Conservation (phyloP, 2,113 vertebrate genomes). For the Pterocles burchelli region DNA sequence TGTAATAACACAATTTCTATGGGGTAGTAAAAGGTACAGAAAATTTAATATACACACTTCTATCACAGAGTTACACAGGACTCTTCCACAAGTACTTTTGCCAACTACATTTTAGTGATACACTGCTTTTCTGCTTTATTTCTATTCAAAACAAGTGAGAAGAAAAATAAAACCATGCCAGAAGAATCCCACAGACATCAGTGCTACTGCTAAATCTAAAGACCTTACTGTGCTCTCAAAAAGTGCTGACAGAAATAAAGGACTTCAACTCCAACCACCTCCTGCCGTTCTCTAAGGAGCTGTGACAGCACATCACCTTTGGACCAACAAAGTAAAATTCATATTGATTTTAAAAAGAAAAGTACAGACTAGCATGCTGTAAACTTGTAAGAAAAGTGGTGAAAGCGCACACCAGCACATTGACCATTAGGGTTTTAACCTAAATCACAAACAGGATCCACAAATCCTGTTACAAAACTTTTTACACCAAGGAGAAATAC, state of each 20-base stretch:
- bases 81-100: not conserved
- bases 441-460: not conserved
- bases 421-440: not conserved
- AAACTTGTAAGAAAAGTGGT: not conserved
- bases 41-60: not conserved
- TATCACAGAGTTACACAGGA: rapidly evolving
- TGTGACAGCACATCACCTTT: not conserved
- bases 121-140: not conserved
- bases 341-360: not conserved
- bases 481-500: not conserved
- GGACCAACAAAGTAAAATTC: not conserved
- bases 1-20: not conserved
- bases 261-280: not conserved
- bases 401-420: not conserved
- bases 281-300: not conserved
- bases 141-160: not conserved
- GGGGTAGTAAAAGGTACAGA: not conserved
- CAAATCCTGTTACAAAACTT: not conserved
- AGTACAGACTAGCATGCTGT: rapidly evolving
- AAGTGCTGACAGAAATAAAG: not conserved
- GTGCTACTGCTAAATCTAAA: not conserved
- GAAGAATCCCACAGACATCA: not conserved
- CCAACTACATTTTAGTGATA: not conserved
- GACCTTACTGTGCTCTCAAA: not conserved
- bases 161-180: not conserved